phyloP scores from a whole-genome alignment of 2,113 vertebrate genomes.

The Leptodactylus fuscus region DNA sequence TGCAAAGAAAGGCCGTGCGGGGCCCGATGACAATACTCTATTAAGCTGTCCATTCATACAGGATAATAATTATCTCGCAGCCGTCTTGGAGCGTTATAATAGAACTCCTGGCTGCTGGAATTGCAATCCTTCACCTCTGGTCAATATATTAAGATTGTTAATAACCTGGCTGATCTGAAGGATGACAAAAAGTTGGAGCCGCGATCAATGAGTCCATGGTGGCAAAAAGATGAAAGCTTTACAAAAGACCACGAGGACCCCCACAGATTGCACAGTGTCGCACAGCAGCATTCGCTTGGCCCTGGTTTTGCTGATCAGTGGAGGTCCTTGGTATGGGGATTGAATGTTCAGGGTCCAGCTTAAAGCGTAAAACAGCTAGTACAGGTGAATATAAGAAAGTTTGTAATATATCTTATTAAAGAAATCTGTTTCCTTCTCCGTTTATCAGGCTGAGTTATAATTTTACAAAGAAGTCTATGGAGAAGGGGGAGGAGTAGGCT shows the following conservation, averaged over 20 bases:
- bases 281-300: neutral
- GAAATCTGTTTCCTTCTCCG: too few species aligned
- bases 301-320: too few species aligned
- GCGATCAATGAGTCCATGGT: neutral
- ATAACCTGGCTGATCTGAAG: neutral
- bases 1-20: neutral
- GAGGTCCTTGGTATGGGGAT: too few species aligned
- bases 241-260: neutral
- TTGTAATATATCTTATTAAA: too few species aligned
- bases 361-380: too few species aligned
- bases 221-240: neutral
- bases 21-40: slow-evolving; percentile 14
- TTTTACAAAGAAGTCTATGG: too few species aligned
- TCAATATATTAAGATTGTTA: neutral
- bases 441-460: too few species aligned
- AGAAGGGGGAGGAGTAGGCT: too few species aligned
- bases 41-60: slow-evolving; percentile 22
- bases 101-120: neutral
- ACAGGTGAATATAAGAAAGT: too few species aligned
- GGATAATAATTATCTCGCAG: neutral
- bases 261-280: neutral
- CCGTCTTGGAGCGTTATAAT: neutral
- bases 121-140: neutral
- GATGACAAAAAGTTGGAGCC: neutral
- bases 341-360: too few species aligned